Evolutionary conservation across 2,888 invertebrate species (phyloP), one percentile per base, ranked within the genome.

Genomic region (Timema cristinae): DNA sequence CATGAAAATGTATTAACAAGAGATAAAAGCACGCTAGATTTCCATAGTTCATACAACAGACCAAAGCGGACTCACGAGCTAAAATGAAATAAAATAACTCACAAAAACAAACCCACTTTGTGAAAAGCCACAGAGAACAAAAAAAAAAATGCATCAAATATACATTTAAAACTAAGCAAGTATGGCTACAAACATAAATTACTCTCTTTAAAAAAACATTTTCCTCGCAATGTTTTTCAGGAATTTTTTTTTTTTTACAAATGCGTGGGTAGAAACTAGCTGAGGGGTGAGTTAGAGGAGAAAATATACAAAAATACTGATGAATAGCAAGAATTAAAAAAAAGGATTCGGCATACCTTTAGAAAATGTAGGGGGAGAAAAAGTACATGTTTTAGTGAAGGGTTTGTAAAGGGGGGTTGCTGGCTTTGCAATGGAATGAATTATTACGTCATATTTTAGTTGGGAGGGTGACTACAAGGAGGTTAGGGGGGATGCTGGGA

Each of bases 401-500:
- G 52, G 68, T 47, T 47, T 52, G 59, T 32, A 71, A 67, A 54
- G 66, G 59, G 66, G 71, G 70, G 56, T 70, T 67, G 74, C 72
- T 74, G 73, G 72, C 72, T 72, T 72, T 72, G 72, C 73, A 71
- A 72, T 69, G 69, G 69, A 56, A 75, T 72, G 73, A 73, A 67
- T 71, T 75, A 73, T 73, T 68, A 73, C 71, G 71, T 72, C 74
- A 73, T 74, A 74, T 73, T 74, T 74, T 68, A 74, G 71, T 74
- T 66, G 66, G 50, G 54, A 72, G 32, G 32, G 32, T 32, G 32
- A 32, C 32, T 32, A 4, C 32, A 32, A 32, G 32, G 32, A 32
- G 32, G 32, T 32, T 32, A 4, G 32, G 32, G 32, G 32, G 32
- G 32, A 4, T 32, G 32, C 32, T 32, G 32, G 32, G 32, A 32